phyloP scores from a whole-genome alignment of 2,888 invertebrate genomes.

The Andrena bicolor region DNA sequence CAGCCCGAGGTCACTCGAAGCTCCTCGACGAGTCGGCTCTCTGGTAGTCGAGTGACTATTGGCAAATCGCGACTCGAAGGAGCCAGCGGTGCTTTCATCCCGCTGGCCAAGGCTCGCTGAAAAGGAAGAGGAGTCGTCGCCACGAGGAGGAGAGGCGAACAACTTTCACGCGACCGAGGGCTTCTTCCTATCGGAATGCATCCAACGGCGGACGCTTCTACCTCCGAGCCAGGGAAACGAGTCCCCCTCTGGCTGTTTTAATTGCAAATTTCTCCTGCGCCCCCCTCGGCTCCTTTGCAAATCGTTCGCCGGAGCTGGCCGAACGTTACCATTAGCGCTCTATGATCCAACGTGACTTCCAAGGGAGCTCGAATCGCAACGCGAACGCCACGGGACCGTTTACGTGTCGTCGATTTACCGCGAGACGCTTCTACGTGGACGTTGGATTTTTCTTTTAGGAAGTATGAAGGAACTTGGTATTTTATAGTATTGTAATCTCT shows the following conservation, averaged over 20 bases:
- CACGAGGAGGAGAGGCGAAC: conserved; percentile 66
- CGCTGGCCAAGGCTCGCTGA: conserved; percentile 6
- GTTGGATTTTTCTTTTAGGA: not conserved
- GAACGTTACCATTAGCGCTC: conserved; percentile 32
- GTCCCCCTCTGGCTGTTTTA: conserved; percentile 36
- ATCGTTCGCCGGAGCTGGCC: conserved; percentile 37
- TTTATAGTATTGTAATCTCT: not conserved
- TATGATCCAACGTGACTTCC: conserved; percentile 20
- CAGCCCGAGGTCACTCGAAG: conserved; percentile 45
- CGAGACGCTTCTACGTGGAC: not conserved
- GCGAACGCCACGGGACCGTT: not conserved
- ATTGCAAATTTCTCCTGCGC: conserved; percentile 54
- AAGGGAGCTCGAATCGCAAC: not conserved
- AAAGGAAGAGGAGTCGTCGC: conserved; percentile 32
- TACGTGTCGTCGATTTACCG: not conserved
- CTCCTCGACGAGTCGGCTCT: conserved; percentile 15
- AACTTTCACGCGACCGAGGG: conserved; percentile 80
- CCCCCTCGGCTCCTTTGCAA: conserved; percentile 18
- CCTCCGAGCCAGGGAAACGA: conserved; percentile 9
- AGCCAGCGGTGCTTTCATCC: conserved; percentile 43
- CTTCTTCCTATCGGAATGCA: conserved; percentile 71
- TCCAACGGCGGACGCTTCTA: conserved; percentile 24
- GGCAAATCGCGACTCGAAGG: conserved; percentile 62
- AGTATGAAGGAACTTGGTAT: not conserved
- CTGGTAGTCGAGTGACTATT: conserved; percentile 48